Percentiles rank a stretch among this genome's conserved stretches.
Evolutionary conservation across 2,113 vertebrate species (phyloP).

Genomic region (Casuarius casuarius): DNA sequence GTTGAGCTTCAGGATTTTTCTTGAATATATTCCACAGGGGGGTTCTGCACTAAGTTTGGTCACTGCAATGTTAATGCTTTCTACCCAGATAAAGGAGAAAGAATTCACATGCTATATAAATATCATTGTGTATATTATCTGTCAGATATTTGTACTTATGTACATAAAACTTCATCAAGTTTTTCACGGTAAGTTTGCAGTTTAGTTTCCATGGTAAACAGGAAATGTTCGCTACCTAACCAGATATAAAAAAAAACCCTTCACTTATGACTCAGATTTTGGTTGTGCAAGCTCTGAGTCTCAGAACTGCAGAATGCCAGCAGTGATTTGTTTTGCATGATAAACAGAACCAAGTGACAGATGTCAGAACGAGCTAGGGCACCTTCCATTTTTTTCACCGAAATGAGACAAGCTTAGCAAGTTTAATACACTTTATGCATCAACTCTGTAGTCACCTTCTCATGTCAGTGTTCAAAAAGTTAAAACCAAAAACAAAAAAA

Average conservation of each 20-base stretch:
- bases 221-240: neutral
- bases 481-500: neutral
- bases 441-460: neutral
- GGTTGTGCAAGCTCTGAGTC: neutral
- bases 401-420: neutral
- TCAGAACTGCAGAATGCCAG: neutral
- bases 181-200: neutral
- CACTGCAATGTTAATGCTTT: neutral
- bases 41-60: neutral
- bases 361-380: neutral
- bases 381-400: neutral
- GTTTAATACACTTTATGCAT: neutral
- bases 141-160: neutral
- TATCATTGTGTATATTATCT: neutral
- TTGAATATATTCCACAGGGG: neutral
- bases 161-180: neutral
- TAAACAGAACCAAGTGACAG: neutral
- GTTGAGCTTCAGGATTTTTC: neutral
- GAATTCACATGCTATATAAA: neutral
- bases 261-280: neutral
- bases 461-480: neutral
- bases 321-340: neutral
- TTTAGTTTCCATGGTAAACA: neutral
- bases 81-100: neutral
- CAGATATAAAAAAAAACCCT: rapidly evolving